Evolutionary conservation across 1,140 invertebrate genomes (phyloP).

Genomic region (Tetramorium alpestre): DNA sequence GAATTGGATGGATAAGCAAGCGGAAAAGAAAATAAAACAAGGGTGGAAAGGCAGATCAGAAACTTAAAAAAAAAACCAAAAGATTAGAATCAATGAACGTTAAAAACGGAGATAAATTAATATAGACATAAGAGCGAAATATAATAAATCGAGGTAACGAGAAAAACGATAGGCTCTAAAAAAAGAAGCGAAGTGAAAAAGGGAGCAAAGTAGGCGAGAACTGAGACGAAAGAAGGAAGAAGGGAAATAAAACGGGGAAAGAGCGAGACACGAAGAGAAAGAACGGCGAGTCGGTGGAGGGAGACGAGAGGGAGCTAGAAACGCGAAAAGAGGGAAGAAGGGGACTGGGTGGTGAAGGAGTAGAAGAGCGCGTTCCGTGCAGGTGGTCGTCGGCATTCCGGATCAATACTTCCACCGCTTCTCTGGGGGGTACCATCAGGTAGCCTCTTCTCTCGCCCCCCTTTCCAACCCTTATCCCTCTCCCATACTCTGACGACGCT

Average conservation of each 20-base stretch:
- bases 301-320: not conserved
- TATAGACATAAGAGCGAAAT: not conserved
- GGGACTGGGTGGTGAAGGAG: constrained; percentile 63
- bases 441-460: constrained; percentile 62
- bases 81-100: not conserved
- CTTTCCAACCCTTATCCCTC: constrained; percentile 52
- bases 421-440: constrained; percentile 69
- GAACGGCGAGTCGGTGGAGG: not conserved
- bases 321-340: not conserved
- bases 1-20: not conserved
- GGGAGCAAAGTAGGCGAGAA: not conserved
- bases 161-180: not conserved
- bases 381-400: constrained; percentile 81
- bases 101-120: constrained; percentile 10
- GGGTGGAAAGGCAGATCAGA: constrained; percentile 33
- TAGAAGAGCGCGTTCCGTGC: constrained; percentile 74
- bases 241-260: not conserved
- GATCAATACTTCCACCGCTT: constrained; percentile 84
- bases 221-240: constrained; percentile 24
- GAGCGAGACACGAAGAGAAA: not conserved
- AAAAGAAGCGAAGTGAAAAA: not conserved
- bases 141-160: not conserved
- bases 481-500: constrained; percentile 8
- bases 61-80: constrained; percentile 34
- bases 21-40: constrained; percentile 22